Evolutionary conservation across 2,888 invertebrate genomes (phyloP).

Genomic region (Nomada fucata): DNA sequence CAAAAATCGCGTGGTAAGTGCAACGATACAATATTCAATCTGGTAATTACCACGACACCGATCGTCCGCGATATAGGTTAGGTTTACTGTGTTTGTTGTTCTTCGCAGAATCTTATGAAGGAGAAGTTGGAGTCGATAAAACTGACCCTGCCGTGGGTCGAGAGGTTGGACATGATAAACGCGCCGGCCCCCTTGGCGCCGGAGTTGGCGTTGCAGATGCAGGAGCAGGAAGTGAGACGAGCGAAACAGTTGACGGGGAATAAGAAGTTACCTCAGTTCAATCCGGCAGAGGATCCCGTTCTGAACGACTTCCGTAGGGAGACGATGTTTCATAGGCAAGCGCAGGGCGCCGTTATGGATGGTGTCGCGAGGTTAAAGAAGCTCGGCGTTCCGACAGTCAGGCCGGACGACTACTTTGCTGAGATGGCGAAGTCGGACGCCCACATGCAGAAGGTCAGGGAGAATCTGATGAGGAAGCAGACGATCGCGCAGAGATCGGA

Average conservation of each 20-base stretch:
- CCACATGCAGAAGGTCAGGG: constrained; percentile 98
- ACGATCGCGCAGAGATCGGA: constrained; percentile 94
- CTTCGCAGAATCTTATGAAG: constrained; percentile 87
- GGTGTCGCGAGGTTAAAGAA: constrained; percentile 92
- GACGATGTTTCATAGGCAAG: constrained; percentile 93
- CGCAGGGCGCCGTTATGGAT: constrained; percentile 93
- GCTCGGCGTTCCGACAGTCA: constrained; percentile 90
- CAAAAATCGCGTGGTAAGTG: constrained; percentile 91
- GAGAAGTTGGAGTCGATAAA: constrained; percentile 90
- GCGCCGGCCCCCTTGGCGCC: constrained; percentile 93
- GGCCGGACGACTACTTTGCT: constrained; percentile 98
- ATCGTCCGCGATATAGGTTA: too few species aligned
- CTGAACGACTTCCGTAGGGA: constrained; percentile 97
- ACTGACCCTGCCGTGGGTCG: constrained; percentile 92
- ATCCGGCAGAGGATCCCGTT: constrained; percentile 90
- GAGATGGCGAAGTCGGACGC: constrained; percentile 99
- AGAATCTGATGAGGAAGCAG: constrained; percentile 93
- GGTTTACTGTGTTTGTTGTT: too few species aligned
- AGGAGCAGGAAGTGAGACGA: constrained; percentile 90
- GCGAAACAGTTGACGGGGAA: constrained; percentile 88
- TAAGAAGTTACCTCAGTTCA: constrained; percentile 88
- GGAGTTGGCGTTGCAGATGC: constrained; percentile 91
- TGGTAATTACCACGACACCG: neutral
- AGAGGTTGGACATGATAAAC: constrained; percentile 92
- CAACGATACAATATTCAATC: neutral